phyloP scores from a whole-genome alignment of 2,797 vertebrate species.

The Pachyuromys duprasi region DNA sequence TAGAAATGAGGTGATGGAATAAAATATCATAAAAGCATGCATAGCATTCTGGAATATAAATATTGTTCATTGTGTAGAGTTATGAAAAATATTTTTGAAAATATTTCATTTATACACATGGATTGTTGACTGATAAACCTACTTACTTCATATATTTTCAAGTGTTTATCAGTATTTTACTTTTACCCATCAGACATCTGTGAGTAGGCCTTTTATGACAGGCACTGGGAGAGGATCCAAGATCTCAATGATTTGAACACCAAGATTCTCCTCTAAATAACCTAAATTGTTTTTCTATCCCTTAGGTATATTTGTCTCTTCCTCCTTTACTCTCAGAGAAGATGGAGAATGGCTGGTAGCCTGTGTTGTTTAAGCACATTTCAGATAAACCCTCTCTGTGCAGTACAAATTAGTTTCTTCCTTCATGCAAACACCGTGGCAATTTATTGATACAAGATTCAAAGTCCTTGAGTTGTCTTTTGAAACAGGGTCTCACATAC shows the following conservation, averaged over 20 bases:
- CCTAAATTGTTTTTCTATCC: constrained; percentile 12
- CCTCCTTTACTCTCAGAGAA: constrained; percentile 40
- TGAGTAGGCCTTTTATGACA: background rate
- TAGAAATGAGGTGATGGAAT: background rate
- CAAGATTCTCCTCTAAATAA: background rate
- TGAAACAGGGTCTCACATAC: background rate
- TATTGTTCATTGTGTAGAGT: background rate
- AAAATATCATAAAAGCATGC: background rate
- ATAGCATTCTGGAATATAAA: background rate
- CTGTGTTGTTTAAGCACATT: background rate
- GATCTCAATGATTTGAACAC: constrained; percentile 61
- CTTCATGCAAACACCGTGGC: background rate
- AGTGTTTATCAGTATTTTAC: constrained; percentile 12
- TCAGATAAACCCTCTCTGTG: background rate
- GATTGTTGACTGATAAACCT: constrained; percentile 6
- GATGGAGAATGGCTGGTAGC: background rate
- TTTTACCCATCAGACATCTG: background rate
- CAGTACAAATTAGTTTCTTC: background rate
- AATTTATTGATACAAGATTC: background rate
- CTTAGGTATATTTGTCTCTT: background rate
- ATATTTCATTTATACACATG: background rate
- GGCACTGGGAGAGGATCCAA: background rate
- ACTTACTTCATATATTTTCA: background rate
- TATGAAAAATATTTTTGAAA: background rate
- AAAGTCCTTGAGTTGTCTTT: background rate